Evolutionary conservation across 2,888 invertebrate genomes (phyloP).

Genomic region (Dioctria linearis): DNA sequence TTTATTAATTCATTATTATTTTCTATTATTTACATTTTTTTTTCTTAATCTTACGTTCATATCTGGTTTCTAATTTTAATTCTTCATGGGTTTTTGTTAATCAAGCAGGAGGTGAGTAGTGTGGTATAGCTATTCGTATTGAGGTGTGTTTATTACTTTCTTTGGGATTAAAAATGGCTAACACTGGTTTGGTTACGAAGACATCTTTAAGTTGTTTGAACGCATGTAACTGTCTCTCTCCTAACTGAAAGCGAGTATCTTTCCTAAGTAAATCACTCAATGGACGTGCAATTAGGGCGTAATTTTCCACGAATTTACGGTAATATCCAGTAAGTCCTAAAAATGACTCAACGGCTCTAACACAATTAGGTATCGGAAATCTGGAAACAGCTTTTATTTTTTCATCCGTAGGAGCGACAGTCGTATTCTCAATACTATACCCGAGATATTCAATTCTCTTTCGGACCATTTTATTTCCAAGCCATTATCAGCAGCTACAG

Average conservation of each 20-base stretch:
- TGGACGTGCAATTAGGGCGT: background rate
- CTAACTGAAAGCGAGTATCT: background rate
- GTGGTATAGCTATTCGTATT: too few relatives aligned
- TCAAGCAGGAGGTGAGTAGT: too few relatives aligned
- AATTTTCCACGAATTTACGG: slow-evolving; percentile 6
- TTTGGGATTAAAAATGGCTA: background rate
- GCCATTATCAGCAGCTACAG: too few relatives aligned
- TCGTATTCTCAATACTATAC: background rate
- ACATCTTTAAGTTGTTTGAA: background rate
- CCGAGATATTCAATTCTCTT: background rate
- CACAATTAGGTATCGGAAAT: background rate
- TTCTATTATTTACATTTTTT: too few relatives aligned
- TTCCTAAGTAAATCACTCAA: slow-evolving; percentile 1
- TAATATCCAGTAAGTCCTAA: slow-evolving; percentile 3
- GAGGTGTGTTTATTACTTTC: too few relatives aligned
- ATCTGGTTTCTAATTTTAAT: too few relatives aligned
- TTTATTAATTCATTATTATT: too few relatives aligned
- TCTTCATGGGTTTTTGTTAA: too few relatives aligned
- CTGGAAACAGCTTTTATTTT: background rate
- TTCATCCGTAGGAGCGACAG: background rate
- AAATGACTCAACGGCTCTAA: background rate
- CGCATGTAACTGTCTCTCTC: background rate
- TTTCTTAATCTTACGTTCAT: too few relatives aligned
- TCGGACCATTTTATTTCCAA: background rate
- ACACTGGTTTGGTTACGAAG: background rate